Evolutionary conservation across 2,113 vertebrate genomes (phyloP), one percentile per base, ranked within the genome.

Genomic region (Gymnarchus niloticus): DNA sequence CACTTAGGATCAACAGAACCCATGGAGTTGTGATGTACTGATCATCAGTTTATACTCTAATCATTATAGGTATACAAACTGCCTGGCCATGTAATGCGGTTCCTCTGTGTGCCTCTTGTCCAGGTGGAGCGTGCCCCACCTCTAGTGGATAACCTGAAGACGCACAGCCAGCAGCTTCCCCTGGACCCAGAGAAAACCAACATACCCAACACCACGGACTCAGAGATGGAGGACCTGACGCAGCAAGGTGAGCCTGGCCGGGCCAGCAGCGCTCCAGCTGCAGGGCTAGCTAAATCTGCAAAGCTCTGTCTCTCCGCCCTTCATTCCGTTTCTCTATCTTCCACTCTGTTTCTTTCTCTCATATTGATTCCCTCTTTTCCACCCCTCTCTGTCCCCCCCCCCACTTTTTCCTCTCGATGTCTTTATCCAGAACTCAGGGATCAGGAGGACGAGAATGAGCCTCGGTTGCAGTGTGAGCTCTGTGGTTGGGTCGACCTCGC

Each of bases 401-500:
- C 41, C 33, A 14, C 65, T 19, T 33, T 41, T 12, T 33, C 65
- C 12, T 41, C 65, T 41, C 14, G 6, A 41, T 10, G 8, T 28
- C 41, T 80, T 49, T 10, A 28, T 86, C 44, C 89, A 93, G 93
- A 93, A 2, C 77, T 87, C 6, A 93, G 92, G 44, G 90, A 87
- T 25, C 90, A 90, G 86, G 94, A 94, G 21, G 90, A 90, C 23
- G 6, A 73, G 0, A 90, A 93, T 1, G 97, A 96, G 83, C 97
- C 97, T 46, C 99, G 97, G 90, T 91, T 99, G 93, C 98, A 97
- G 14, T 99, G 98, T 80, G 98, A 99, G 87, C 96, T 98, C 90
- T 99, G 98, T 1, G 97, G 98, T 84, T 96, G 97, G 89, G 96
- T 99, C 1, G 97, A 99, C 92, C 97, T 98, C 25, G 97, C 97